Evolutionary conservation across 2,888 invertebrate species (phyloP).

Genomic region (Schizaphis graminum): DNA sequence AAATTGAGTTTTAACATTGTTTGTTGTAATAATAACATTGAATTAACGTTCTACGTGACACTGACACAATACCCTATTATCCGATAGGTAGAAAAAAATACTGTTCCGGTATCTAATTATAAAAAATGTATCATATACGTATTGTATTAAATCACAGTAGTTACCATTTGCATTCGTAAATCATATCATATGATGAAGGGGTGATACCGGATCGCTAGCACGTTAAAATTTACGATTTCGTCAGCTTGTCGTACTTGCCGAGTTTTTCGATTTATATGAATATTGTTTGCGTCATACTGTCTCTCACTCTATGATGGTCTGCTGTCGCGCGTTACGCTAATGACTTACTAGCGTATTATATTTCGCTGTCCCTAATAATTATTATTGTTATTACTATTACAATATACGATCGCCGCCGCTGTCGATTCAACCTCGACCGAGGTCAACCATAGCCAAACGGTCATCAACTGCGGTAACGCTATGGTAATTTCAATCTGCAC

Average conservation of each 20-base stretch:
- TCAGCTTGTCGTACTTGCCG: background rate
- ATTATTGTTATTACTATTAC: constrained; percentile 1
- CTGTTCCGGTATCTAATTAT: constrained; percentile 50
- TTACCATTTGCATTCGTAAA: constrained; percentile 46
- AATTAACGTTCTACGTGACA: background rate
- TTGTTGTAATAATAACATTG: background rate
- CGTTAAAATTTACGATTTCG: constrained; percentile 54
- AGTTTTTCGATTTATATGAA: constrained; percentile 52
- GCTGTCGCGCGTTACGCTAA: background rate
- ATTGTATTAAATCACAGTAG: constrained; percentile 2
- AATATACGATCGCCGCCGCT: background rate
- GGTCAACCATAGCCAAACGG: constrained; percentile 45
- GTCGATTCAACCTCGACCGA: background rate
- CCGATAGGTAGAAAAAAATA: background rate
- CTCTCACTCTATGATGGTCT: background rate
- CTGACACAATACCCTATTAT: background rate
- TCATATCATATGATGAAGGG: constrained; percentile 41
- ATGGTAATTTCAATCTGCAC: constrained; percentile 1
- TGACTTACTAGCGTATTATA: constrained; percentile 29
- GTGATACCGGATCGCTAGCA: constrained; percentile 54
- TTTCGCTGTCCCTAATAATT: background rate
- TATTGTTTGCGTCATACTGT: background rate
- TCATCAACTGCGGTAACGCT: background rate
- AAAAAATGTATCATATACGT: constrained; percentile 11
- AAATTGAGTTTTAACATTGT: background rate